Base-by-base conservation (phyloP, 1,140 invertebrate species). In the Belonocnema kinseyi region DNA sequence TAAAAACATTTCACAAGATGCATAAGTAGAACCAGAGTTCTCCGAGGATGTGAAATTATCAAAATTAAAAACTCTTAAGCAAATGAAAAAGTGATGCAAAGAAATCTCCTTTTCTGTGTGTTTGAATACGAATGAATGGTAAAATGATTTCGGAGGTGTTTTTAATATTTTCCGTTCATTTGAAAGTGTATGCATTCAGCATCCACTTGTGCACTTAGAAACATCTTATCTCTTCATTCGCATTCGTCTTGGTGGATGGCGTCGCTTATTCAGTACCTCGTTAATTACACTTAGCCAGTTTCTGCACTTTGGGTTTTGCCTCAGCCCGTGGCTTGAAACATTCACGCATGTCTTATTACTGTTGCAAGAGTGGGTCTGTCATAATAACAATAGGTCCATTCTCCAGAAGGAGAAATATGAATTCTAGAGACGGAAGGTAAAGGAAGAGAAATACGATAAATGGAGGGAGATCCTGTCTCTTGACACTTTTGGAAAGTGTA, bases 261-360 rank as follows among this genome's bases (percentile, higher is more conserved):
- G 77, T 77, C 77, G 71, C 74, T 79, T 79, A 73, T 74, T 73
- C 61, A 73, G 74, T 73, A 33, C 72, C 72, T 72, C 79, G 79
- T 74, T 80, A 80, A 80, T 80, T 77, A 80, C 76, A 80, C 79
- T 80, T 80, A 75, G 76, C 79, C 76, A 74, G 75, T 80, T 80
- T 80, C 78, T 80, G 75, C 77, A 76, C 78, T 80, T 76, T 77
- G 72, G n/a, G 50, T 52, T 50, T 66, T 33, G 6, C 26, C 61
- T 66, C 40, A 40, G 40, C 26, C 26, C 46, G 46, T 52, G 46
- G 46, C n/a, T 72, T 51, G 19, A 72, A 72, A 72, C 19, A 72
- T 72, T 72, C 71, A 72, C 21, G 71, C 71, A 40, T 66, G 61
- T 66, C 61, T 66, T 66, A 66, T 66, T 66, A 33, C 58, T 61